Percentiles rank a stretch among this genome's conserved stretches.
These are phyloP conservation scores for Myrmophylax atrothorax DNA, from an alignment of 2,113 vertebrate genomes.

Conservation along the genomic window DNA sequence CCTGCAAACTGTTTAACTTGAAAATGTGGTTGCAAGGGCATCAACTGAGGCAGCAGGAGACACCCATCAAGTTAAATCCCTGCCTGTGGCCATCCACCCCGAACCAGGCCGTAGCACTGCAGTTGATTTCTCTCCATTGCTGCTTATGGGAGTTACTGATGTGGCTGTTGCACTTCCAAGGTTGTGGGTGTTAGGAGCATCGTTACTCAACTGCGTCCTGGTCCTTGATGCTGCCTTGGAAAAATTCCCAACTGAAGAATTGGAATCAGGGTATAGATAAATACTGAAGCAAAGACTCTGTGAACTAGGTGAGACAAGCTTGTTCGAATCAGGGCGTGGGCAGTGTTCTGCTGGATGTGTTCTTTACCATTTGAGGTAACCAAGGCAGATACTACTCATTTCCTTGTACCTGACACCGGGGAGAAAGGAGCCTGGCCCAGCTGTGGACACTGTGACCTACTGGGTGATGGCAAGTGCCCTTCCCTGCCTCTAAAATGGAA, in stretches of 20 bases:
- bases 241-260: not conserved
- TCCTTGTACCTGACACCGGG: not conserved
- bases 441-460: not conserved
- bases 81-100: not conserved
- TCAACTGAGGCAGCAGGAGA: not conserved
- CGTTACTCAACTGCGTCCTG: not conserved
- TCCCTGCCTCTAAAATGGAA: not conserved
- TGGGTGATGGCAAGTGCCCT: not conserved
- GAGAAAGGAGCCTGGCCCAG: not conserved
- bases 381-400: not conserved
- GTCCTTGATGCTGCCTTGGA: not conserved
- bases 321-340: fast-evolving
- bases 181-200: fast-evolving
- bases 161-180: not conserved
- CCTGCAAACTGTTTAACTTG: not conserved
- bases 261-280: not conserved
- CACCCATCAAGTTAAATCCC: not conserved
- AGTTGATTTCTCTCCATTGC: not conserved
- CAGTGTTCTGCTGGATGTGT: fast-evolving
- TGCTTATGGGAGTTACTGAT: fast-evolving
- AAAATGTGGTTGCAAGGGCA: not conserved
- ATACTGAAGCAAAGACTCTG: not conserved
- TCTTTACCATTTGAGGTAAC: not conserved
- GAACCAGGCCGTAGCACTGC: not conserved
- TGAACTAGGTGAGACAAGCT: not conserved